Evolutionary conservation across 2,888 invertebrate genomes (phyloP), one percentile per base, ranked within the genome.

Genomic region (Rapana venosa): DNA sequence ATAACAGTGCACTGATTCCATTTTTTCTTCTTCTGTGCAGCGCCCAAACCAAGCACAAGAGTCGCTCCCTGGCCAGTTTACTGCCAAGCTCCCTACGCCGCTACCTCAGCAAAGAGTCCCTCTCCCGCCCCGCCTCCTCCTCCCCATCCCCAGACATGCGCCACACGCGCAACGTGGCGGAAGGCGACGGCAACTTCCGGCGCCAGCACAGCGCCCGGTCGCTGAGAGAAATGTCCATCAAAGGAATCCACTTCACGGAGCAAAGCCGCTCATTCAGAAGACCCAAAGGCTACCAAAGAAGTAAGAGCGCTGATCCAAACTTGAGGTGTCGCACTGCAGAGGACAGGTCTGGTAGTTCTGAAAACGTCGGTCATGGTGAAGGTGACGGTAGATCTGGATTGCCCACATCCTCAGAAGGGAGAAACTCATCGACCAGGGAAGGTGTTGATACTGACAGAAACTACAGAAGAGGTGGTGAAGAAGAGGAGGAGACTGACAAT

Each of bases 171-270:
- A 89, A 90, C 17, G 87, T 88, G 70, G 81, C 17, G 90, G 88
- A 89, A 32, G 74, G 84, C 90, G n/a, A 84, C 90, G 79, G 90
- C 90, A 56, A 92, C 58, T 92, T 94, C 1, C 90, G 90, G 58
- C 91, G 90, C 32, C 92, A 79, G 90, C 91, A 90, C 90, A 92
- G 91, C 91, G 90, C 90, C 87, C 91, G 91, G 87, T 92, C 74
- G 20, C 90, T 36, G 90, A 91, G 85, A 87, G 92, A 86, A 92
- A 93, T 87, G 92, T 93, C 79, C 91, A 93, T 94, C 15, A 94
- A 94, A 87, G 93, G 94, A 20, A 94, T 94, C 22, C 92, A 93
- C 87, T 92, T 95, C 84, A 94, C 94, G 11, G 92, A 92, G 35
- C 93, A 93, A 88, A 94, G 93, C 85, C 90, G 95, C 32, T 94